Evolutionary conservation across 2,888 invertebrate genomes (phyloP).

Genomic region (Tiliacea aurago): DNA sequence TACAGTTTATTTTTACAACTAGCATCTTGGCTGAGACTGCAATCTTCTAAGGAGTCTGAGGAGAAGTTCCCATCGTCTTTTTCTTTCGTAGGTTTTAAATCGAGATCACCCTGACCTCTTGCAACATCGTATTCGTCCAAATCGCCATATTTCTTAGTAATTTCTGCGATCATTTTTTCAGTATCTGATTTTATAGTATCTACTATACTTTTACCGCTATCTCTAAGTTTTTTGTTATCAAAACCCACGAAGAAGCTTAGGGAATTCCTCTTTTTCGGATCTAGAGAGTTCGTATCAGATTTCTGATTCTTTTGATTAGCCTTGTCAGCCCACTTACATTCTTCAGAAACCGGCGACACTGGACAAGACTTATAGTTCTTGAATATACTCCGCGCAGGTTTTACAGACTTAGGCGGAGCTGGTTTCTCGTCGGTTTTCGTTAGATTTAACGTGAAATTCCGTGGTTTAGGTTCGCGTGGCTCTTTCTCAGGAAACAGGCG

Average conservation of each 20-base stretch:
- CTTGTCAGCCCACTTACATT: slow-evolving; percentile 92
- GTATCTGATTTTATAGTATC: slow-evolving; percentile 92
- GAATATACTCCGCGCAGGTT: slow-evolving; percentile 88
- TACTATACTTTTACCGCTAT: slow-evolving; percentile 90
- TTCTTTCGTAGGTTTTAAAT: slow-evolving; percentile 83
- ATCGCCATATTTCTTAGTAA: slow-evolving; percentile 92
- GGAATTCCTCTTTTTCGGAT: slow-evolving; percentile 90
- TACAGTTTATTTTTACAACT: slow-evolving; percentile 88
- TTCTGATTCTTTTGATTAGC: slow-evolving; percentile 70
- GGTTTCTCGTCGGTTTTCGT: slow-evolving; percentile 81
- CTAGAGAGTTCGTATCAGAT: slow-evolving; percentile 82
- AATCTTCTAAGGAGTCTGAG: slow-evolving; percentile 95
- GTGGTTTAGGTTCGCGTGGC: slow-evolving; percentile 72
- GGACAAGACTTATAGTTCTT: slow-evolving; percentile 94
- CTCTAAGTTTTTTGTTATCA: slow-evolving; percentile 85
- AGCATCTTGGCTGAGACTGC: slow-evolving; percentile 90
- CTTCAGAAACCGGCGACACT: slow-evolving; percentile 95
- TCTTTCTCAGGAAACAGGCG: slow-evolving; percentile 84
- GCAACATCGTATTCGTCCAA: slow-evolving; percentile 87
- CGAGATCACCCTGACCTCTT: slow-evolving; percentile 74
- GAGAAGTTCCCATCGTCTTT: slow-evolving; percentile 94
- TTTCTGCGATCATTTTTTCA: slow-evolving; percentile 92
- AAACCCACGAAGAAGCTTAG: slow-evolving; percentile 92
- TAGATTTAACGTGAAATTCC: slow-evolving; percentile 85
- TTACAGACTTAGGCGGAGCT: slow-evolving; percentile 77